These are phyloP conservation scores for Atlantisia rogersi DNA, from an alignment of 2,113 vertebrate genomes.

Conservation along the genomic window DNA sequence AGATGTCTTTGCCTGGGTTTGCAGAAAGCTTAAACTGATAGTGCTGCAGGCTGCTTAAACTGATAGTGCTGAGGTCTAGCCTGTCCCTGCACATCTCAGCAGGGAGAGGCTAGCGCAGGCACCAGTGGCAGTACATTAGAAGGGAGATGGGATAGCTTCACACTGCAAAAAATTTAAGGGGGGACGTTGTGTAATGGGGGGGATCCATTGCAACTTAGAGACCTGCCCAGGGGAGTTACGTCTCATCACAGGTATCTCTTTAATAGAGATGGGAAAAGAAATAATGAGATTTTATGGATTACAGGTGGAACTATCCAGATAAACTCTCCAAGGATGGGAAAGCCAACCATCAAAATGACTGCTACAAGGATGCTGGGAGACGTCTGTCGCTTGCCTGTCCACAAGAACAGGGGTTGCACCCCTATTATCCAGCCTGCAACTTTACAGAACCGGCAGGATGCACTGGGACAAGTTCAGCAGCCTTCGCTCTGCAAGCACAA, in stretches of 20 bases:
- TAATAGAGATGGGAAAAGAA: neutral
- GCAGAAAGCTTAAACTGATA: neutral
- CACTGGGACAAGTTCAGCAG: neutral
- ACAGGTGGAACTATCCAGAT: constrained; percentile 1
- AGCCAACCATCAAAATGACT: neutral
- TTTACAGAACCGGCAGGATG: neutral
- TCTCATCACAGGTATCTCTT: neutral
- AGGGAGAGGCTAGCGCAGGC: neutral
- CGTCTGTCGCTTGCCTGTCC: neutral
- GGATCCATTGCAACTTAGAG: neutral
- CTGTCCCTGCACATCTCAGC: neutral
- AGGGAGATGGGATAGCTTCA: neutral
- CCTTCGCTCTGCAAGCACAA: neutral
- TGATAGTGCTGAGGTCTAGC: neutral
- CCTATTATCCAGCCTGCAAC: neutral
- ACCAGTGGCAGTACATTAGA: neutral
- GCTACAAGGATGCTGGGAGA: neutral
- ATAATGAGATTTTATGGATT: constrained; percentile 33
- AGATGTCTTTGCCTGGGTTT: neutral
- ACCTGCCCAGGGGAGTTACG: neutral
- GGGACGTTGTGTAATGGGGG: neutral
- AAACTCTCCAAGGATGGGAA: neutral
- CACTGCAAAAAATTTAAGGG: neutral
- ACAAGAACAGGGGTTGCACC: neutral
- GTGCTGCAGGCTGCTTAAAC: neutral